Evolutionary conservation across 2,888 invertebrate species (phyloP), one percentile per base, ranked within the genome.

Genomic region (Orthosia incerta): DNA sequence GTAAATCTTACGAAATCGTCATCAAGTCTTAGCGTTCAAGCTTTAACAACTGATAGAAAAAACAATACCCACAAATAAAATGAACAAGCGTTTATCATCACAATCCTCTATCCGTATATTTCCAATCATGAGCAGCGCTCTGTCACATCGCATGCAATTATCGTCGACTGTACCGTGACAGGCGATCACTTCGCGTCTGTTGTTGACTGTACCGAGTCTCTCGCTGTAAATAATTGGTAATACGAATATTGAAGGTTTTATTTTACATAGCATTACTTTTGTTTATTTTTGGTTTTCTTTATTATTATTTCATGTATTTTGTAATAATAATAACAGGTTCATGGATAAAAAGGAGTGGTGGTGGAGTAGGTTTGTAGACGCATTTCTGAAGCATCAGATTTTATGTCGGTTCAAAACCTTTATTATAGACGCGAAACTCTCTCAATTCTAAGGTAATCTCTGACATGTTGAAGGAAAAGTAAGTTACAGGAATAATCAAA

Each of bases 71-170:
- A 20, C 4, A 67, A 67, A 70, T 18, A 18, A 55, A 67, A 26
- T 16, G 1, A n/a, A 53, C 2, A 5, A 26, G 26, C 66, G 51
- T 46, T 39, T 15, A 4, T 18, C 0, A 0, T 18, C 45, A 1
- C 46, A 31, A n/a, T 71, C 16, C 0, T 1, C 0, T n/a, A 5
- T 65, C 66, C 71, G 63, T 59, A 55, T 61, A n/a, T 60, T 71
- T 31, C 16, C 69, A 48, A n/a, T 66, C 51, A 71, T 23, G 70
- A 69, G 48, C 68, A 60, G n/a, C 56, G 51, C 55, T 16, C 65
- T 72, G 73, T 74, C 83, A 74, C 77, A 71, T 62, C 56, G 68
- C 23, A 20, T 67, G 69, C 80, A 80, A 82, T 82, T 80, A 83
- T 69, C 55, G 62, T 13, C 69, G 69, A 71, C 63, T 77, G 70